phyloP scores from a whole-genome alignment of 2,113 vertebrate genomes.

The Gracilinanus agilis region DNA sequence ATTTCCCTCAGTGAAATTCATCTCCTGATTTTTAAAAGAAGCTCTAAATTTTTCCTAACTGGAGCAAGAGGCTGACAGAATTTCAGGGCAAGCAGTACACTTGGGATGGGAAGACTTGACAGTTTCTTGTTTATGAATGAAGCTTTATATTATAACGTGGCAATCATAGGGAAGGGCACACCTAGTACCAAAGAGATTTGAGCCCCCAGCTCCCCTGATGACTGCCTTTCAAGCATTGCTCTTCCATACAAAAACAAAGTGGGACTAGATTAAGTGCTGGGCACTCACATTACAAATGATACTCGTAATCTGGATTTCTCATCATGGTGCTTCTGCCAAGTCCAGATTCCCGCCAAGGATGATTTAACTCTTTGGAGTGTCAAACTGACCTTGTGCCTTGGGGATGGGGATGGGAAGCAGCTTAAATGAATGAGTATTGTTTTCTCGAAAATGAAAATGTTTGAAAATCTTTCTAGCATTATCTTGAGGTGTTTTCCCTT shows the following conservation, averaged over 20 bases:
- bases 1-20: constrained; percentile 70
- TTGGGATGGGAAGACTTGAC: constrained; percentile 48
- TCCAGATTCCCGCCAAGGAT: constrained; percentile 84
- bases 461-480: constrained; percentile 54
- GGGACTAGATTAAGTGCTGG: constrained; percentile 82
- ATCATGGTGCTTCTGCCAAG: constrained; percentile 88
- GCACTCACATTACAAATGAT: constrained; percentile 88
- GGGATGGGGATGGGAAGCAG: constrained; percentile 46
- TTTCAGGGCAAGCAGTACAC: neutral
- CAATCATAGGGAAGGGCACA: constrained; percentile 72
- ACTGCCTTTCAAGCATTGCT: constrained; percentile 77
- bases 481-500: constrained; percentile 29
- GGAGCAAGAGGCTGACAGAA: constrained; percentile 54
- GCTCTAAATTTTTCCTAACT: constrained; percentile 59
- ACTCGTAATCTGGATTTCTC: constrained; percentile 91
- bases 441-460: constrained; percentile 72
- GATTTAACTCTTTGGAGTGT: constrained; percentile 89
- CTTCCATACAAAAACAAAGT: constrained; percentile 82
- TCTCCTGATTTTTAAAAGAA: constrained; percentile 64
- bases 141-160: constrained; percentile 61
- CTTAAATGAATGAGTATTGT: constrained; percentile 72
- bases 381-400: constrained; percentile 79
- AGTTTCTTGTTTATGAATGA: constrained; percentile 69
- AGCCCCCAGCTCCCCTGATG: constrained; percentile 71
- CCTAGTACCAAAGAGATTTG: constrained; percentile 74